phyloP scores from a whole-genome alignment of 2,888 invertebrate genomes.

The Nomada ferruginata region DNA sequence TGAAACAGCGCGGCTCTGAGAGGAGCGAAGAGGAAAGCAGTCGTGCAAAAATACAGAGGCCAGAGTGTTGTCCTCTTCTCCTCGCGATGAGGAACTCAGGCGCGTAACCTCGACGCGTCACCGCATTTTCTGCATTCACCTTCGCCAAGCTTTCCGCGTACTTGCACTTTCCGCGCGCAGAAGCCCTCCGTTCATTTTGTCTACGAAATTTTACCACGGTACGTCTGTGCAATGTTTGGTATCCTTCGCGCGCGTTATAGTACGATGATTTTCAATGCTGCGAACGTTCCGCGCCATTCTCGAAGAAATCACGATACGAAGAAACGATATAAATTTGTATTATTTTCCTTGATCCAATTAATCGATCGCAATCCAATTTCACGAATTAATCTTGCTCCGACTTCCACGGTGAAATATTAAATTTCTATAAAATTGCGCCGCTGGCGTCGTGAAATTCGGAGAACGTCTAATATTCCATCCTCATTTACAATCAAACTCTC shows the following conservation, averaged over 20 bases:
- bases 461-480: not conserved
- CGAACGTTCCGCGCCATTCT: too few species aligned
- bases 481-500: not conserved
- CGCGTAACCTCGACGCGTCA: slow-evolving; percentile 57
- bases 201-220: not conserved
- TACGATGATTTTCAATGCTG: too few species aligned
- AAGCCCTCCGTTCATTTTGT: not conserved
- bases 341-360: too few species aligned
- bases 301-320: too few species aligned
- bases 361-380: too few species aligned
- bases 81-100: slow-evolving; percentile 52
- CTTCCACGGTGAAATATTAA: not conserved
- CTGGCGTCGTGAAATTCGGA: not conserved
- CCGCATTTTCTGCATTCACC: slow-evolving; percentile 55
- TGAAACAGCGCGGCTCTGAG: slow-evolving; percentile 41
- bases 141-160: slow-evolving; percentile 35
- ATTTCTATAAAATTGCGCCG: not conserved
- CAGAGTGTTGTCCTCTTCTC: slow-evolving; percentile 68
- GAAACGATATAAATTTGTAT: too few species aligned
- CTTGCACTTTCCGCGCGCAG: slow-evolving; percentile 2
- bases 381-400: too few species aligned
- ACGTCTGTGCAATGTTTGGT: too few species aligned
- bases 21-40: slow-evolving; percentile 57
- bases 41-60: slow-evolving; percentile 68
- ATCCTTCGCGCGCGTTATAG: too few species aligned